phyloP scores from a whole-genome alignment of 1,140 invertebrate genomes.

The Phocides pigmalion region DNA sequence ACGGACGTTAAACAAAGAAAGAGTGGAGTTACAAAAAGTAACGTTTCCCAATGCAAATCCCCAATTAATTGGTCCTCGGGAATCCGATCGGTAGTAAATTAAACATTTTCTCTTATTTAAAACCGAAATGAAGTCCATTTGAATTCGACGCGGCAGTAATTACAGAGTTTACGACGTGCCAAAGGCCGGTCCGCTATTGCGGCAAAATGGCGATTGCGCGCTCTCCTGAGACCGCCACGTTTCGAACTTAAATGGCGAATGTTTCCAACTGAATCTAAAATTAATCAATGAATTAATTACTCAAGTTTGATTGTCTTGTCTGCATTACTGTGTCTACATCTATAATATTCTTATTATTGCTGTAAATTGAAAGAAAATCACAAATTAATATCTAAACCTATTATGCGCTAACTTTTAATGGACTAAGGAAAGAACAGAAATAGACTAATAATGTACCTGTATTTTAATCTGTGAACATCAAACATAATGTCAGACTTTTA shows the following conservation, averaged over 20 bases:
- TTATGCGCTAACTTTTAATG: too few species aligned
- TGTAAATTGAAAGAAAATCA: not conserved
- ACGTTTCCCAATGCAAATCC: conserved; percentile 57
- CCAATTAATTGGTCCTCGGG: conserved; percentile 76
- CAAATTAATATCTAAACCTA: too few species aligned
- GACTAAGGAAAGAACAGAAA: too few species aligned
- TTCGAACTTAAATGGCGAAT: conserved; percentile 65
- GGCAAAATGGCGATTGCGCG: conserved; percentile 61
- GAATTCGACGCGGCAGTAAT: conserved; percentile 76
- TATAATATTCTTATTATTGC: not conserved
- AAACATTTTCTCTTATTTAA: conserved; percentile 83
- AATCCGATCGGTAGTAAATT: conserved; percentile 75
- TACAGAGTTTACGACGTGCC: conserved; percentile 81
- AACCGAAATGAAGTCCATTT: conserved; percentile 81
- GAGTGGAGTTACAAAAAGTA: conserved; percentile 22
- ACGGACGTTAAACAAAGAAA: conserved; percentile 37
- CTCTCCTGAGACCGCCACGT: conserved; percentile 47
- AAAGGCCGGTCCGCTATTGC: conserved; percentile 60
- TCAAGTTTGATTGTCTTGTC: conserved; percentile 3
- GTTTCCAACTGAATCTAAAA: conserved; percentile 61
- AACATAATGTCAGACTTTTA: too few species aligned
- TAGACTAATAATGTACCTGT: too few species aligned
- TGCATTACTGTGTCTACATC: not conserved
- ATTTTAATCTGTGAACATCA: too few species aligned
- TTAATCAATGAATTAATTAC: conserved; percentile 71